A percentile compares a stretch with the other conserved stretches of the same genome.
phyloP scores from a whole-genome alignment of 2,113 vertebrate species.

The Desmodus rotundus region DNA sequence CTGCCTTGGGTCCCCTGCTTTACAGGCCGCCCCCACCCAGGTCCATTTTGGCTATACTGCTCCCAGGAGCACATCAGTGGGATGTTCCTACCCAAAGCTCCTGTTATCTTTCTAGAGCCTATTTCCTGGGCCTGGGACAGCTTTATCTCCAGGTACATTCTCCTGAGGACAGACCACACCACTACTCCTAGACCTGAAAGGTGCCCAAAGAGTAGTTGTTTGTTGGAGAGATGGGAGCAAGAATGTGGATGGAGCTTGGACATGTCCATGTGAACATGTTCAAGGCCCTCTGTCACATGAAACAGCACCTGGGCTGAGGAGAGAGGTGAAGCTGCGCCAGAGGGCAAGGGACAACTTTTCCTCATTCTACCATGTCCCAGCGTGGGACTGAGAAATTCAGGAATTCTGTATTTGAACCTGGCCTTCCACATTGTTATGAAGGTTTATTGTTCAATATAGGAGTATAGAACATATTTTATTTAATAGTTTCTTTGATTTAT shows the following conservation, averaged over 20 bases:
- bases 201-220: not conserved
- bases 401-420: not conserved
- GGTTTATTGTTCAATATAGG: not conserved
- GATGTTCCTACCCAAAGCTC: not conserved
- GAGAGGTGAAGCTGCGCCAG: not conserved
- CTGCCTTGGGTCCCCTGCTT: not conserved
- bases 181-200: not conserved
- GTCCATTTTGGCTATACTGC: not conserved
- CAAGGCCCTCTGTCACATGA: not conserved
- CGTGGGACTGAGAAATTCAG: not conserved
- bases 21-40: fast-evolving
- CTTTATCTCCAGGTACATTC: not conserved
- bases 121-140: not conserved
- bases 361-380: not conserved
- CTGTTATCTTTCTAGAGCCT: not conserved
- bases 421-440: not conserved
- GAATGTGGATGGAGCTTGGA: not conserved
- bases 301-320: not conserved
- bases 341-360: not conserved
- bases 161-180: not conserved
- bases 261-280: not conserved
- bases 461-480: not conserved
- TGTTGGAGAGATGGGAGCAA: not conserved
- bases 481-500: not conserved
- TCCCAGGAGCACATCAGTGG: not conserved